phyloP scores from a whole-genome alignment of 2,888 invertebrate genomes.

The Laothoe populi region DNA sequence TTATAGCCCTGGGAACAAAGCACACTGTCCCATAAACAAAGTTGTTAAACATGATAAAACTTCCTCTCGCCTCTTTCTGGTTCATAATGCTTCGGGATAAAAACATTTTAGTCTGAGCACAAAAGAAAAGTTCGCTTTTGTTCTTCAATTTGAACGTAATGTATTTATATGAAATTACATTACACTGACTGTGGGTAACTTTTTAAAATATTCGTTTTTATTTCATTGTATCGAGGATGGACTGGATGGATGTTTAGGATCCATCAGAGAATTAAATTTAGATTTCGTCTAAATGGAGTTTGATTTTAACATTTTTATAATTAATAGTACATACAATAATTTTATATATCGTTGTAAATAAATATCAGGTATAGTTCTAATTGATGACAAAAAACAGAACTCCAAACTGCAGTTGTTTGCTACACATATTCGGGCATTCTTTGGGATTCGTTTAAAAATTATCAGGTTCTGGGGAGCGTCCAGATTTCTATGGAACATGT shows the following conservation, averaged over 20 bases:
- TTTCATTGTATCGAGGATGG: slow-evolving; percentile 17
- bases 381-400: too few relatives aligned
- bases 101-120: slow-evolving; percentile 29
- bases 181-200: neutral
- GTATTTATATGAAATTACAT: slow-evolving; percentile 23
- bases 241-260: neutral
- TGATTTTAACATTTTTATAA: too few relatives aligned
- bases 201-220: slow-evolving; percentile 25
- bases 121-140: slow-evolving; percentile 28
- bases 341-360: too few relatives aligned
- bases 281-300: neutral
- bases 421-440: too few relatives aligned
- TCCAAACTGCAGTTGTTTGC: too few relatives aligned
- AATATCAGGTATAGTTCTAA: too few relatives aligned
- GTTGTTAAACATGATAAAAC: slow-evolving; percentile 26
- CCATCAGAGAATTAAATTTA: neutral
- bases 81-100: slow-evolving; percentile 30
- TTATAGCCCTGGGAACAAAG: slow-evolving; percentile 85
- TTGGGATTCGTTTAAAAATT: too few relatives aligned
- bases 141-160: slow-evolving; percentile 21
- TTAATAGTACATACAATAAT: too few relatives aligned
- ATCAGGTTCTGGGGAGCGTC: too few relatives aligned
- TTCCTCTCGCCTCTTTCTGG: slow-evolving; percentile 24
- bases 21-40: slow-evolving; percentile 27
- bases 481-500: too few relatives aligned